A percentile compares a stretch with the other conserved stretches of the same genome.
These are phyloP conservation scores for Saguinus imperator DNA, from an alignment of 2,113 vertebrate genomes.

Conservation along the genomic window DNA sequence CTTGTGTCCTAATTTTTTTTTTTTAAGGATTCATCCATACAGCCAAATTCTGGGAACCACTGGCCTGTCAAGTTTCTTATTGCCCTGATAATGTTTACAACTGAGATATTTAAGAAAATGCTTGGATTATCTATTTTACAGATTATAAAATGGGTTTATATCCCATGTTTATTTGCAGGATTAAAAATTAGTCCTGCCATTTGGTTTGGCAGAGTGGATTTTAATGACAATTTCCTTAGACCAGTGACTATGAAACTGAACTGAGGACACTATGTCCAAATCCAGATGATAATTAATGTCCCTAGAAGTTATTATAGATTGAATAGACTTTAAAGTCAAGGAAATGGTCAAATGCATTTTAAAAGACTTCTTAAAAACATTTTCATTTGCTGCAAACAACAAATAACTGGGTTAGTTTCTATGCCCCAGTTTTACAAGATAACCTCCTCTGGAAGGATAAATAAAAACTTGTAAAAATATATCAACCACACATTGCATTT, in stretches of 20 bases:
- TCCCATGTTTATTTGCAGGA: background rate
- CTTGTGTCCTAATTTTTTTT: background rate
- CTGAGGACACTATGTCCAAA: background rate
- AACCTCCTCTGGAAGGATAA: background rate
- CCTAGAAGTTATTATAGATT: background rate
- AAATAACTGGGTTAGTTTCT: background rate
- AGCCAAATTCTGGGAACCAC: background rate
- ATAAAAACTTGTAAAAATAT: background rate
- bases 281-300: background rate
- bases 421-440: background rate
- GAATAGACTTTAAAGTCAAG: background rate
- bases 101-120: background rate
- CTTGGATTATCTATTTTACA: background rate
- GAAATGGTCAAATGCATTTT: background rate
- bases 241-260: background rate
- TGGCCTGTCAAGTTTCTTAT: background rate
- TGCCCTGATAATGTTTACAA: background rate
- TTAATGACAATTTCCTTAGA: background rate
- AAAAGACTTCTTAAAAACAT: background rate
- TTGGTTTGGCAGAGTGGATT: background rate
- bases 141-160: background rate
- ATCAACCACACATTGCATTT: background rate
- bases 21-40: too few species aligned
- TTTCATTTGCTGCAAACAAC: background rate
- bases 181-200: background rate